phyloP scores from a whole-genome alignment of 2,113 vertebrate genomes.

The Cyrtonyx montezumae region DNA sequence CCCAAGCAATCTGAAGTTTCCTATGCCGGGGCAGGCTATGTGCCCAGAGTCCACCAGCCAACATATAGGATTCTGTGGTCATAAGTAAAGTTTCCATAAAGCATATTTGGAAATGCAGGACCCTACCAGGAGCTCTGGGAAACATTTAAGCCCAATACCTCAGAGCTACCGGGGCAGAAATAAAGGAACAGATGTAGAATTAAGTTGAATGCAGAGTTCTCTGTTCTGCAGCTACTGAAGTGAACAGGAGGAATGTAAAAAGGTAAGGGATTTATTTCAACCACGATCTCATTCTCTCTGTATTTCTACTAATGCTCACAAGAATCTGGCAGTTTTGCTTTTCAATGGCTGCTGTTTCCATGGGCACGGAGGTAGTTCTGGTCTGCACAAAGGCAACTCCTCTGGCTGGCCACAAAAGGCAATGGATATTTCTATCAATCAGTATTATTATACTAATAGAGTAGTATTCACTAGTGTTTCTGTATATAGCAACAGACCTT shows the following conservation, averaged over 20 bases:
- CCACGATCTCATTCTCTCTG: not conserved
- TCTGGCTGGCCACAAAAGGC: not conserved
- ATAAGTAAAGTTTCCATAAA: not conserved
- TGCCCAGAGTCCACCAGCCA: fast-evolving
- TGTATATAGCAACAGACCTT: not conserved
- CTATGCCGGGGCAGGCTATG: not conserved
- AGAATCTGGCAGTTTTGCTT: not conserved
- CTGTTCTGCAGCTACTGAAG: not conserved
- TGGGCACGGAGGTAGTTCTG: slow-evolving; percentile 41
- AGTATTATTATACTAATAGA: not conserved
- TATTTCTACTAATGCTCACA: not conserved
- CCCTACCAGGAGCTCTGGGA: slow-evolving; percentile 21
- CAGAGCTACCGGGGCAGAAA: slow-evolving; percentile 12
- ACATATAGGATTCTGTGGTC: not conserved
- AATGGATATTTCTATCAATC: not conserved
- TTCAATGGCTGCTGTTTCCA: slow-evolving; percentile 56
- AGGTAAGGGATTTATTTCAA: slow-evolving; percentile 40
- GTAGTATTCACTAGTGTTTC: not conserved
- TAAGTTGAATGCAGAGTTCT: not conserved
- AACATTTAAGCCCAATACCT: slow-evolving; percentile 17
- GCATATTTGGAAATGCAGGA: slow-evolving; percentile 4
- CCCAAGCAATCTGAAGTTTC: not conserved
- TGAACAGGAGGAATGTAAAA: slow-evolving; percentile 3
- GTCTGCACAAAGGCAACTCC: slow-evolving; percentile 2
- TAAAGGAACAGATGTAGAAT: slow-evolving; percentile 36